phyloP scores from a whole-genome alignment of 1,140 invertebrate species.

The Druon quercuslanigerum region DNA sequence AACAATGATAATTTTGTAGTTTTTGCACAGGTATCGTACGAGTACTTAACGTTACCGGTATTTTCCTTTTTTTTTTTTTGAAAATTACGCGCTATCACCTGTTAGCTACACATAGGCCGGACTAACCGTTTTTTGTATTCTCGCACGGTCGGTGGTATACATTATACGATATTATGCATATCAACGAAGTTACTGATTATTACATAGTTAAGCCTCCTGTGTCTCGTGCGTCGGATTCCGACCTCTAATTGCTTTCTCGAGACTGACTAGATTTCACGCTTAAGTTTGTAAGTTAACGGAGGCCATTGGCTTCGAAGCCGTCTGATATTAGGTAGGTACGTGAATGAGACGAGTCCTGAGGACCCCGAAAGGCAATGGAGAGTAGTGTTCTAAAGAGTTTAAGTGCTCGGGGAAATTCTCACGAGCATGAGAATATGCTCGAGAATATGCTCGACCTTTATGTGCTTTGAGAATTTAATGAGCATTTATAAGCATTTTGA shows the following conservation, averaged over 20 bases:
- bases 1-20: slow-evolving; percentile 34
- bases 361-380: slow-evolving; percentile 37
- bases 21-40: slow-evolving; percentile 37
- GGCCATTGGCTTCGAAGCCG: slow-evolving; percentile 29
- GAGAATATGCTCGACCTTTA: too few species aligned
- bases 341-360: slow-evolving; percentile 31
- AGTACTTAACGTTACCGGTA: slow-evolving; percentile 40
- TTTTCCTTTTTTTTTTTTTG: slow-evolving; percentile 42
- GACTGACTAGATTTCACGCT: slow-evolving; percentile 30
- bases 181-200: slow-evolving; percentile 24
- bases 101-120: slow-evolving; percentile 70
- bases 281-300: slow-evolving; percentile 16
- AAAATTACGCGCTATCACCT: slow-evolving; percentile 59
- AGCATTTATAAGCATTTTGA: too few species aligned
- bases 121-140: slow-evolving; percentile 64
- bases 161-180: slow-evolving; percentile 34
- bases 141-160: slow-evolving; percentile 51
- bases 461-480: too few species aligned
- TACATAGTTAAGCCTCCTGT: slow-evolving; percentile 29
- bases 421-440: too few species aligned
- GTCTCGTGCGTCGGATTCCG: not conserved
- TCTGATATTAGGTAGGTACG: slow-evolving; percentile 25
- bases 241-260: slow-evolving; percentile 4
- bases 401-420: too few species aligned
- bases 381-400: not conserved